Conservation (phyloP, 2,797 vertebrate species). For the Anguilla obscura region DNA sequence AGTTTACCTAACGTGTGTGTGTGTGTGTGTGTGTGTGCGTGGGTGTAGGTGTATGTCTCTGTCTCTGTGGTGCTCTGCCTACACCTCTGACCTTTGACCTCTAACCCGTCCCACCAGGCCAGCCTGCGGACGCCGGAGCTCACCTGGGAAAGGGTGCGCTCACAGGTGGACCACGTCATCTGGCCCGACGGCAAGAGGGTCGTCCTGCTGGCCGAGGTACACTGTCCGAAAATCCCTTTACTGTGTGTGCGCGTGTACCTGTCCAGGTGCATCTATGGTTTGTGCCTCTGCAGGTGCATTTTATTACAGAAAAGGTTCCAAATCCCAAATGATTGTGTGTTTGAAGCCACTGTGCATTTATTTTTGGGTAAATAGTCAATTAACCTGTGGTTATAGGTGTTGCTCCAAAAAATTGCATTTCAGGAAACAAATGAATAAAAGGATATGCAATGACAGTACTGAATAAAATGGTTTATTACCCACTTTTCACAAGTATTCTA, state of each 20-base stretch:
- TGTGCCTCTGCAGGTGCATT: neutral
- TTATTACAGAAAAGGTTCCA: neutral
- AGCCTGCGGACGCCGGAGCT: conserved; percentile 91
- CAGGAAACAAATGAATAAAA: neutral
- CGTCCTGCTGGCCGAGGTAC: conserved; percentile 91
- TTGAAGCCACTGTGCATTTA: conserved; percentile 4
- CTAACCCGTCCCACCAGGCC: conserved; percentile 66
- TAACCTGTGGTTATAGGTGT: neutral
- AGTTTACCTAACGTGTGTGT: neutral
- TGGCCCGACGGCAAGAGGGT: conserved; percentile 94
- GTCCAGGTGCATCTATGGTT: neutral
- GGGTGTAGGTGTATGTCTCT: neutral
- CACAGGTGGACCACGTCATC: conserved; percentile 93
- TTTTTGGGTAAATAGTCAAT: neutral
- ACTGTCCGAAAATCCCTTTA: neutral
- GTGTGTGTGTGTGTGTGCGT: neutral
- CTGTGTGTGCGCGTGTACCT: neutral
- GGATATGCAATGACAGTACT: neutral
- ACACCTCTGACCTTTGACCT: neutral
- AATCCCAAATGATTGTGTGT: neutral
- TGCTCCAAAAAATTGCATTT: neutral
- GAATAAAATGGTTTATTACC: neutral
- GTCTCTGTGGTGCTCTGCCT: neutral
- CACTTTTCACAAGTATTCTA: neutral
- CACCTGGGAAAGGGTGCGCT: conserved; percentile 92